Evolutionary conservation across 1,140 invertebrate species (phyloP).

Genomic region (Euwallacea fornicatus): DNA sequence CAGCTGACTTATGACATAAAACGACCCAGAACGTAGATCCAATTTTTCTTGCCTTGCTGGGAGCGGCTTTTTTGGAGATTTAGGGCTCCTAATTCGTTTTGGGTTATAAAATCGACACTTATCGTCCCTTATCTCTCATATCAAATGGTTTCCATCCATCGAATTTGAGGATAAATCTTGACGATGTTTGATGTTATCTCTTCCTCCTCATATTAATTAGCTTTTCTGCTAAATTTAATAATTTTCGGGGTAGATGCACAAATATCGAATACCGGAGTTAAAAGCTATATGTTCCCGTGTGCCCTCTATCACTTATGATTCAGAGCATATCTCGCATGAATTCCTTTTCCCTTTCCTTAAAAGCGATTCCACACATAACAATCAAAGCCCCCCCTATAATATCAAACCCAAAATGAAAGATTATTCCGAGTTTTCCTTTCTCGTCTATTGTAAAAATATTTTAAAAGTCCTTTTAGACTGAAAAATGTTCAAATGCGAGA

Average conservation of each 20-base stretch:
- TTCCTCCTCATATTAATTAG: not conserved
- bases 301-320: not conserved
- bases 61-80: constrained; percentile 3
- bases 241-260: not conserved
- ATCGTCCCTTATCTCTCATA: constrained; percentile 8
- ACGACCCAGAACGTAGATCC: not conserved
- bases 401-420: not conserved
- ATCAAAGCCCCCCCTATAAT: not conserved
- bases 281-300: too few species aligned
- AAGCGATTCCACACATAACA: not conserved
- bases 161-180: constrained; percentile 2
- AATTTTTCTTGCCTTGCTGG: constrained; percentile 1
- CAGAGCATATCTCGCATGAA: not conserved
- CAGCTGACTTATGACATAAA: not conserved
- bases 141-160: constrained; percentile 1
- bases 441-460: constrained; percentile 9
- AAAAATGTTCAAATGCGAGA: constrained; percentile 2
- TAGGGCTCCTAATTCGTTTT: constrained; percentile 13
- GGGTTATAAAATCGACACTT: constrained; percentile 15
- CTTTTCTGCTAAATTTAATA: not conserved
- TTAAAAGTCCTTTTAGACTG: constrained; percentile 2
- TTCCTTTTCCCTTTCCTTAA: not conserved
- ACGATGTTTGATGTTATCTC: not conserved
- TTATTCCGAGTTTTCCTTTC: not conserved
- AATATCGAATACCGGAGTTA: too few species aligned